Percentiles rank a stretch among this genome's conserved stretches.
Conservation (phyloP, 2,113 vertebrate species). For the Mohoua ochrocephala region DNA sequence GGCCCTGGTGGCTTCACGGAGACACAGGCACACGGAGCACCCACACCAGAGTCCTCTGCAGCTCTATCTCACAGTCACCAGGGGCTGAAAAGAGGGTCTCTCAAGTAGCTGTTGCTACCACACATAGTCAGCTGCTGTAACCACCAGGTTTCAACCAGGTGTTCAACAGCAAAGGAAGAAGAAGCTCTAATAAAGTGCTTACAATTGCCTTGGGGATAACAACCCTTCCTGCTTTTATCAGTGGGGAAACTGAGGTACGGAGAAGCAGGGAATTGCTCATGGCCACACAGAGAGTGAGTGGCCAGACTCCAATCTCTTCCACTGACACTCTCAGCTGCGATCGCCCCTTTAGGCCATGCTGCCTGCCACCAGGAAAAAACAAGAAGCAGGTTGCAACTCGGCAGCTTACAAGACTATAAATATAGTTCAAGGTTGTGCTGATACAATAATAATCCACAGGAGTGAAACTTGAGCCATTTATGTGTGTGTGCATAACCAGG, state of each 20-base stretch:
- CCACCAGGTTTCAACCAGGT: neutral
- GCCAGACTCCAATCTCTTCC: neutral
- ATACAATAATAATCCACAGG: slow-evolving; percentile 38
- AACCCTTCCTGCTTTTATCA: neutral
- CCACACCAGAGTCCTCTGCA: neutral
- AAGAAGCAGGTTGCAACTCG: neutral
- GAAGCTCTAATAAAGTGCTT: neutral
- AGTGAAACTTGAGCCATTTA: slow-evolving; percentile 48
- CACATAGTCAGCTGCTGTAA: neutral
- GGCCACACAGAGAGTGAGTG: neutral
- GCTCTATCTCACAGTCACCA: neutral
- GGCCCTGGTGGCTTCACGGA: neutral
- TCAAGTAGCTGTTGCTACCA: neutral
- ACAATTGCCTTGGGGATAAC: neutral
- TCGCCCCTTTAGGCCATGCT: neutral
- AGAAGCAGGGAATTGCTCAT: neutral
- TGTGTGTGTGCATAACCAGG: slow-evolving; percentile 6
- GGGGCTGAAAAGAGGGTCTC: neutral
- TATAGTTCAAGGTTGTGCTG: slow-evolving; percentile 26
- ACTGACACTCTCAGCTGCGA: neutral
- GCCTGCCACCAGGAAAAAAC: neutral
- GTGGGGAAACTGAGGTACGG: neutral
- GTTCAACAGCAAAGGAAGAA: neutral
- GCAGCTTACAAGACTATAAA: slow-evolving; percentile 40
- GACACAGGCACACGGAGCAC: neutral